Conservation (phyloP, 2,888 invertebrate species). For the Thereva unica region DNA sequence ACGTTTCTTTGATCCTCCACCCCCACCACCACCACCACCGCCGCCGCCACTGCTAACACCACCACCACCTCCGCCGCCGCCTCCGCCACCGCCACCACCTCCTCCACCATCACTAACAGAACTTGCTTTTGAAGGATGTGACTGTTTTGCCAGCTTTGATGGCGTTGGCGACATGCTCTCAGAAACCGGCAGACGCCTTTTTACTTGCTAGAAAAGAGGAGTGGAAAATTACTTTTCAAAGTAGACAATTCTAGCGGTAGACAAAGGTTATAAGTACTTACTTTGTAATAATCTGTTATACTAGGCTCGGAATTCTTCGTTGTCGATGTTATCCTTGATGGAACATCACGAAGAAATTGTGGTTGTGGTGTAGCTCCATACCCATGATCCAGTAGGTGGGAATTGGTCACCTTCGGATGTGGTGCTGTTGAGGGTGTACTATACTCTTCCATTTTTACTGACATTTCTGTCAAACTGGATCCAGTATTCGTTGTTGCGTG, state of each 20-base stretch:
- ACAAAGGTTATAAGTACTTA: constrained; percentile 40
- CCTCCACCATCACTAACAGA: constrained; percentile 43
- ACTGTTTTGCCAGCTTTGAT: constrained; percentile 60
- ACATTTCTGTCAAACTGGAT: constrained; percentile 28
- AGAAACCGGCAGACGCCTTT: constrained; percentile 76
- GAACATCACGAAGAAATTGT: constrained; percentile 57
- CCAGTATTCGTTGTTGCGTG: constrained; percentile 28
- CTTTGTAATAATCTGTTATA: constrained; percentile 58
- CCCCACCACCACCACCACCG: constrained; percentile 9
- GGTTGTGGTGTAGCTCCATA: constrained; percentile 82
- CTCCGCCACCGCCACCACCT: constrained; percentile 38
- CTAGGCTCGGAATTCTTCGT: constrained; percentile 57
- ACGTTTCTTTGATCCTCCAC: constrained; percentile 49
- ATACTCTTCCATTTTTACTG: constrained; percentile 19
- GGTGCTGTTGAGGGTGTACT: constrained; percentile 35
- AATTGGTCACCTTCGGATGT: constrained; percentile 61
- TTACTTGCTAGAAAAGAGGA: constrained; percentile 66
- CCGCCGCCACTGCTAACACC: background rate
- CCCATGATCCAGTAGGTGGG: constrained; percentile 83
- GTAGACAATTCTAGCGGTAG: no score
- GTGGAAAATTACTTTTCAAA: background rate
- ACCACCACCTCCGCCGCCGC: constrained; percentile 45
- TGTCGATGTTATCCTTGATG: constrained; percentile 54
- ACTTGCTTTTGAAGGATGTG: constrained; percentile 41
- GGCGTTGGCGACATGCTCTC: constrained; percentile 61